Evolutionary conservation across 2,113 vertebrate species (phyloP).

Genomic region (Isichthys henryi): DNA sequence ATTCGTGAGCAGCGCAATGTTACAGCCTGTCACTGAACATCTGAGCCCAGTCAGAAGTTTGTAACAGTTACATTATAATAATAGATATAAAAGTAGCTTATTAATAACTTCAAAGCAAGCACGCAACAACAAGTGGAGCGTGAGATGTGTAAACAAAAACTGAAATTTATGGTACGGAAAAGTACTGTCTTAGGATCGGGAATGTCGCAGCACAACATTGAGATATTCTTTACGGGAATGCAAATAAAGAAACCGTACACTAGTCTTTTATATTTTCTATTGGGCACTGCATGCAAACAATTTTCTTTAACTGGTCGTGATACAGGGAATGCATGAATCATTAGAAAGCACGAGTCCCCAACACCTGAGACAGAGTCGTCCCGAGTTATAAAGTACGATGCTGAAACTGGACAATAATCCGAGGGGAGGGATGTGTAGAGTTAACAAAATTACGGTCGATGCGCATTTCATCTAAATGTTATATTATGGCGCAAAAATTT

Average conservation of each 20-base stretch:
- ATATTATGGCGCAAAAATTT: not conserved
- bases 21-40: not conserved
- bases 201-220: not conserved
- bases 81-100: not conserved
- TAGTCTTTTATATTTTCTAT: not conserved
- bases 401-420: not conserved
- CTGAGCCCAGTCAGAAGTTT: not conserved
- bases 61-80: not conserved
- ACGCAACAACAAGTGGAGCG: not conserved
- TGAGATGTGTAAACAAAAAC: not conserved
- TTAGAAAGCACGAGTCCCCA: not conserved
- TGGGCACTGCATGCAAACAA: not conserved
- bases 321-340: not conserved
- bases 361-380: not conserved
- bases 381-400: not conserved
- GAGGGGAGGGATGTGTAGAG: not conserved
- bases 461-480: not conserved
- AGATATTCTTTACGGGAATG: not conserved
- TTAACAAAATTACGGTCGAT: not conserved
- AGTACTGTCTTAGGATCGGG: not conserved
- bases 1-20: not conserved
- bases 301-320: constrained; percentile 10
- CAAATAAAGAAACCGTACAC: not conserved
- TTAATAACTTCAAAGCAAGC: not conserved
- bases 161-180: not conserved